Evolutionary conservation across 92 coral and sea anemone genomes (phyloP).

Genomic region (Phenganax subtilis): DNA sequence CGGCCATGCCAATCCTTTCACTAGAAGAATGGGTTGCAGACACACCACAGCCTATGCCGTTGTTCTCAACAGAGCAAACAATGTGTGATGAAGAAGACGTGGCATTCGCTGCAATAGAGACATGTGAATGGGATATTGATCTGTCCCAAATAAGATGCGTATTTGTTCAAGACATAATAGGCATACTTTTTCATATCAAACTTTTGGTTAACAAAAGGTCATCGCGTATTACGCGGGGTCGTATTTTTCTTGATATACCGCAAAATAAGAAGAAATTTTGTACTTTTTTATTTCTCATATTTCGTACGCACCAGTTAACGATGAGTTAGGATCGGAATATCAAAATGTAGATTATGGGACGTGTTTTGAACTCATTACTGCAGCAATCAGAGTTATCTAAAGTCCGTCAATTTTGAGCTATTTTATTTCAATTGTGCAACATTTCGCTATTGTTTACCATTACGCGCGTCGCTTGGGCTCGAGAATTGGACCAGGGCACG

Average conservation of each 20-base stretch:
- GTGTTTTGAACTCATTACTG: not conserved
- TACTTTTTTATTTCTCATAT: constrained; percentile 8
- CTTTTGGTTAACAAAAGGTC: too few species aligned
- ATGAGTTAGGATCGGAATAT: constrained; percentile 3
- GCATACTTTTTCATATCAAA: too few species aligned
- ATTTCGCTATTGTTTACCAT: not conserved
- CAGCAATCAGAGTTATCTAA: not conserved
- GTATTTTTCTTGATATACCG: not conserved
- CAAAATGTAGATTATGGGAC: not conserved
- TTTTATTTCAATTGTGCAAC: not conserved
- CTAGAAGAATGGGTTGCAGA: too few species aligned
- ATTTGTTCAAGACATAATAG: too few species aligned
- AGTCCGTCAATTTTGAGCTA: constrained; percentile 22
- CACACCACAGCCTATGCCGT: too few species aligned
- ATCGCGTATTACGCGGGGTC: not conserved
- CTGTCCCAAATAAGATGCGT: too few species aligned
- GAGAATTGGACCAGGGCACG: constrained; percentile 13
- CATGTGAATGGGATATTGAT: too few species aligned
- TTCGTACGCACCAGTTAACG: constrained; percentile 15
- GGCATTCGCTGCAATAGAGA: too few species aligned
- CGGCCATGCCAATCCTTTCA: too few species aligned
- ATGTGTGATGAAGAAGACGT: too few species aligned
- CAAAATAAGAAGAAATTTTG: constrained; percentile 9
- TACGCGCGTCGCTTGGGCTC: constrained; percentile 13
- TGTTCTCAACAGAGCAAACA: too few species aligned